Percentiles rank a stretch among this genome's conserved stretches.
Evolutionary conservation across 2,113 vertebrate genomes (phyloP).

Genomic region (Rhineura floridana): DNA sequence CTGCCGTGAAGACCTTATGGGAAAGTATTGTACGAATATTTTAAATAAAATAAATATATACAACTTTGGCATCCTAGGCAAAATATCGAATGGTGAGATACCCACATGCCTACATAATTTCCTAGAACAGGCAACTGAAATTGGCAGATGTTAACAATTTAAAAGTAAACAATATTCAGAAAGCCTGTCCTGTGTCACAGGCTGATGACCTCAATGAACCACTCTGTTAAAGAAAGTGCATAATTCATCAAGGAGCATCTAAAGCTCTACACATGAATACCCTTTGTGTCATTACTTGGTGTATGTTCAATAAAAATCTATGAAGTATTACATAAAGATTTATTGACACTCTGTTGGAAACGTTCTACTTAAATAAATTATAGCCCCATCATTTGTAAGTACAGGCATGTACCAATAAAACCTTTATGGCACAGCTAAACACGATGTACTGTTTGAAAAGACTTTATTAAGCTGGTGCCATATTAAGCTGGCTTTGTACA

Average conservation of each 20-base stretch:
- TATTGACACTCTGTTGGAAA: slow-evolving; percentile 3
- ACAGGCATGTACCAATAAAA: neutral
- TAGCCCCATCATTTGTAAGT: neutral
- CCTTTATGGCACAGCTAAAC: slow-evolving; percentile 16
- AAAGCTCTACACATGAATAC: slow-evolving; percentile 7
- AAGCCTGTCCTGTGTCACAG: neutral
- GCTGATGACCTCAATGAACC: neutral
- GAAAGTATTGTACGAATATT: neutral
- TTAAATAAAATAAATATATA: neutral
- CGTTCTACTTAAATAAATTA: slow-evolving; percentile 18
- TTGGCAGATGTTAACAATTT: neutral
- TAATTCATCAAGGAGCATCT: slow-evolving; percentile 5
- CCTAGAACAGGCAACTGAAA: neutral
- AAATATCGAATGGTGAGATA: neutral
- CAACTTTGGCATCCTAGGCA: neutral
- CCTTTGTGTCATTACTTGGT: slow-evolving; percentile 31
- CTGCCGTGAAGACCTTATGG: neutral
- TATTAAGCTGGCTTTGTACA: neutral
- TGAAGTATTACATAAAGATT: neutral
- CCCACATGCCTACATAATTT: neutral
- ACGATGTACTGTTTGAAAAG: slow-evolving; percentile 2
- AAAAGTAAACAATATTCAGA: neutral
- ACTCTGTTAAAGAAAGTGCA: neutral
- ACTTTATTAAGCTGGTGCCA: slow-evolving; percentile 5
- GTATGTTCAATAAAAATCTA: slow-evolving; percentile 8